Evolutionary conservation across 2,888 invertebrate genomes (phyloP).

Genomic region (Archips crataeganus): DNA sequence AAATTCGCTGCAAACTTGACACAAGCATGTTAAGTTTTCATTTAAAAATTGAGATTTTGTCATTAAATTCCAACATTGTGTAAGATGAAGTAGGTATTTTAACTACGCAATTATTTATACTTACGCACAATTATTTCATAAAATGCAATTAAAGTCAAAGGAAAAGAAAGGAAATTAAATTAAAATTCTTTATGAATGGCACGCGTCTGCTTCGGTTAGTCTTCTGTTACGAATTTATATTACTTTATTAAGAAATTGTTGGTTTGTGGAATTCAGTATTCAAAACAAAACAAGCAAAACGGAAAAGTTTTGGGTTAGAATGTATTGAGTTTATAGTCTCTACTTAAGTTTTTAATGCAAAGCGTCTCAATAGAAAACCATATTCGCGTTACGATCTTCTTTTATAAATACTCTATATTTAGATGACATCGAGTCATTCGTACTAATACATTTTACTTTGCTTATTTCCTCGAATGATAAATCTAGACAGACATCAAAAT

Average conservation of each 20-base stretch:
- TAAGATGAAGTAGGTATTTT: not conserved
- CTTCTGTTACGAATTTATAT: constrained; percentile 16
- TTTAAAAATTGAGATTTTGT: too few species aligned
- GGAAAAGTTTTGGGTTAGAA: not conserved
- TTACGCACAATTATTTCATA: not conserved
- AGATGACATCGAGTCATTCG: too few species aligned
- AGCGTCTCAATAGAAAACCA: too few species aligned
- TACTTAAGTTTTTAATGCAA: not conserved
- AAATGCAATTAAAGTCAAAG: not conserved
- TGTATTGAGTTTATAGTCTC: not conserved
- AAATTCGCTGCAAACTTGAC: too few species aligned
- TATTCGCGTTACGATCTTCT: too few species aligned
- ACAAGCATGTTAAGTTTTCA: too few species aligned
- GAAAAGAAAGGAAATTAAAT: not conserved
- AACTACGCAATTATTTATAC: not conserved
- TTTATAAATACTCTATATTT: too few species aligned
- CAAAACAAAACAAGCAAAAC: constrained; percentile 8
- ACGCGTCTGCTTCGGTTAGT: not conserved
- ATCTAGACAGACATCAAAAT: too few species aligned
- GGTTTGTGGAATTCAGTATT: not conserved
- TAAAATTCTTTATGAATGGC: constrained; percentile 1
- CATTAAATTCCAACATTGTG: too few species aligned
- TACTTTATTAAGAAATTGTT: constrained; percentile 11
- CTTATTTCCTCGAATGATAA: too few species aligned
- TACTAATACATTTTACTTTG: too few species aligned